Evolutionary conservation across 30 jellyfish, hydroid and myxozoan species (phyloP).

Genomic region (Turritopsis rubra): DNA sequence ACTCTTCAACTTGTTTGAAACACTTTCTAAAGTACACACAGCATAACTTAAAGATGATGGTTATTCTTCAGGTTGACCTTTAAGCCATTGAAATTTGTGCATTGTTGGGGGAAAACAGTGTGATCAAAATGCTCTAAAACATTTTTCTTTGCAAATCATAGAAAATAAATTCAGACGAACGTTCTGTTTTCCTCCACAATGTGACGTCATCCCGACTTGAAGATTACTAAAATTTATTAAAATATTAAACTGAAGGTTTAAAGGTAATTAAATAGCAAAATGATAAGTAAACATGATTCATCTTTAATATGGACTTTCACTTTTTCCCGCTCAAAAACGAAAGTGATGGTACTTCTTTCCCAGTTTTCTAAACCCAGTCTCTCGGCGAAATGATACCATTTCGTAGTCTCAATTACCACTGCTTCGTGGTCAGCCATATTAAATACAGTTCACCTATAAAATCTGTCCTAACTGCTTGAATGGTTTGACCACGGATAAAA

Average conservation of each 20-base stretch:
- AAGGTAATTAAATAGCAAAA: neutral
- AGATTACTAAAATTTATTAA: no score
- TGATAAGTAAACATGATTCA: neutral
- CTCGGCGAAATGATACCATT: neutral
- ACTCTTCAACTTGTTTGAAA: neutral
- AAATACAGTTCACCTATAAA: neutral
- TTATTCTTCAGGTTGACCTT: no score
- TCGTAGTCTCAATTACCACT: neutral
- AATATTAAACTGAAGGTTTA: no score
- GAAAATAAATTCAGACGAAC: no score
- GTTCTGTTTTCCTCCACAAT: no score
- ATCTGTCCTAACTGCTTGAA: neutral
- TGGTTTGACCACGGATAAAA: neutral
- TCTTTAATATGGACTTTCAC: neutral
- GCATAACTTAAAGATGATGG: no score
- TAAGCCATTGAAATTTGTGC: no score
- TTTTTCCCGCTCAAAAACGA: slow-evolving; percentile 25
- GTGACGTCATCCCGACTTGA: no score
- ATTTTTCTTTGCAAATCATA: no score
- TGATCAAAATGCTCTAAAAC: no score
- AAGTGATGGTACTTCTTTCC: slow-evolving; percentile 1
- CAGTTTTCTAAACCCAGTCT: neutral
- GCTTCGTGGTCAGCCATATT: neutral
- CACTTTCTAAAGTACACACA: neutral
- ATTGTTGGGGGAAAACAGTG: no score